These are phyloP conservation scores for Physella acuta DNA, from an alignment of 1,140 invertebrate species.

Conservation along the genomic window DNA sequence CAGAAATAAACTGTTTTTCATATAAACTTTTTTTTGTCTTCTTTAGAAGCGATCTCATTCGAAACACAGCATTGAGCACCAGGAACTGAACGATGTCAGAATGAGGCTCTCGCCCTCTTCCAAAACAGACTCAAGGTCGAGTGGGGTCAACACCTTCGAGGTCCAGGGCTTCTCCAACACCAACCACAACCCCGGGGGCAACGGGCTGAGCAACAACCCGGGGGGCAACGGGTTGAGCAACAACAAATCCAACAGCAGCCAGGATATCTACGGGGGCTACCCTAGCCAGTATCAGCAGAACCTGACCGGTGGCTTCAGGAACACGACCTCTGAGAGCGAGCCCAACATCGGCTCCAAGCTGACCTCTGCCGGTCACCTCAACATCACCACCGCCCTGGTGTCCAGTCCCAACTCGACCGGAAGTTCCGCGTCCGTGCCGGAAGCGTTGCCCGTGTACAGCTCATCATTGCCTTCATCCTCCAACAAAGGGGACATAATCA, in stretches of 20 bases:
- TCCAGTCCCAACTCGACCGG: slow-evolving; percentile 15
- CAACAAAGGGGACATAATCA: slow-evolving; percentile 18
- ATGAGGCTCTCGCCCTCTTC: slow-evolving; percentile 2
- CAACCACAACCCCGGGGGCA: background rate
- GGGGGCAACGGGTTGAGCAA: background rate
- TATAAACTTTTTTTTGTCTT: too few species aligned
- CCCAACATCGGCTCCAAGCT: slow-evolving; percentile 20
- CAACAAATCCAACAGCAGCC: slow-evolving; percentile 22
- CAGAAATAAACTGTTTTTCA: too few species aligned
- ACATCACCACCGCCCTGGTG: slow-evolving; percentile 15
- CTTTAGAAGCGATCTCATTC: background rate
- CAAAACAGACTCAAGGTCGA: slow-evolving; percentile 16
- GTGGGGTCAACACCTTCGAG: slow-evolving; percentile 13
- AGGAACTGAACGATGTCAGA: slow-evolving; percentile 19
- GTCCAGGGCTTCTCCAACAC: slow-evolving; percentile 24
- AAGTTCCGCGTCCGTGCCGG: slow-evolving; percentile 5
- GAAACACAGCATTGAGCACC: slow-evolving; percentile 12
- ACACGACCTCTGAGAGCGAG: background rate
- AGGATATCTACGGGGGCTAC: slow-evolving; percentile 14
- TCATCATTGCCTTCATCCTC: slow-evolving; percentile 12
- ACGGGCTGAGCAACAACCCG: background rate
- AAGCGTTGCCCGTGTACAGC: background rate
- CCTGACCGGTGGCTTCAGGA: background rate
- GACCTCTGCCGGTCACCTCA: slow-evolving; percentile 10
- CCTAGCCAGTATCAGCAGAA: too few species aligned